phyloP scores from a whole-genome alignment of 1,140 invertebrate genomes.

The Halesus radiatus region DNA sequence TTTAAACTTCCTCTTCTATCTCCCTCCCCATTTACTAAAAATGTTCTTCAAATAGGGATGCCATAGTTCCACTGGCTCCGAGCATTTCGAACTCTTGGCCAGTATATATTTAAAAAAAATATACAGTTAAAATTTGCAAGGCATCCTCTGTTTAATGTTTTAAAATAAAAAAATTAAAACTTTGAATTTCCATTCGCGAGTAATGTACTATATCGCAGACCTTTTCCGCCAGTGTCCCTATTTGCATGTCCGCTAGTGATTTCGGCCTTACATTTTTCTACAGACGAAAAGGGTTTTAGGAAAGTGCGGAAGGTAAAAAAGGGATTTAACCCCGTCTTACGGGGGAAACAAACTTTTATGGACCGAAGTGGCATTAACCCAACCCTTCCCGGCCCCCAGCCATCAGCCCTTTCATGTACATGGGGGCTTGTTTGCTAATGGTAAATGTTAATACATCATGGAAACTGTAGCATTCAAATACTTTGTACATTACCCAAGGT shows the following conservation, averaged over 20 bases:
- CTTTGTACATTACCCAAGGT: slow-evolving; percentile 15
- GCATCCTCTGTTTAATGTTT: too few relatives aligned
- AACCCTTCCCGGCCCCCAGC: not conserved
- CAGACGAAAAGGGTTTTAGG: slow-evolving; percentile 55
- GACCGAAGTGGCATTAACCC: slow-evolving; percentile 54
- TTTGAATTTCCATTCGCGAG: too few relatives aligned
- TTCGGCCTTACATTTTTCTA: slow-evolving; percentile 57
- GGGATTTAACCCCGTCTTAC: slow-evolving; percentile 56
- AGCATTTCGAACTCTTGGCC: too few relatives aligned
- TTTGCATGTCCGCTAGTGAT: slow-evolving; percentile 57
- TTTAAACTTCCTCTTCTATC: too few relatives aligned
- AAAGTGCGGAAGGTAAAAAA: slow-evolving; percentile 59
- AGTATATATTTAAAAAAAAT: too few relatives aligned
- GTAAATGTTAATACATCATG: slow-evolving; percentile 55
- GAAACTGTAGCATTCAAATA: slow-evolving; percentile 29
- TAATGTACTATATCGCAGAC: too few relatives aligned
- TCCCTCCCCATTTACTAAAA: too few relatives aligned
- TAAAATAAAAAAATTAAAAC: too few relatives aligned
- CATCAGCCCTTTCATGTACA: slow-evolving; percentile 47
- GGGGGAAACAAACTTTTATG: slow-evolving; percentile 57
- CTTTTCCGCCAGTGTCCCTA: slow-evolving; percentile 37
- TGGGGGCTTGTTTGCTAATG: slow-evolving; percentile 48
- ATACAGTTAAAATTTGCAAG: too few relatives aligned
- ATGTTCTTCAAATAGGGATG: too few relatives aligned
- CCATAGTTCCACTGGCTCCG: too few relatives aligned